phyloP scores from a whole-genome alignment of 2,888 invertebrate genomes.

The Oeneis ivallda region DNA sequence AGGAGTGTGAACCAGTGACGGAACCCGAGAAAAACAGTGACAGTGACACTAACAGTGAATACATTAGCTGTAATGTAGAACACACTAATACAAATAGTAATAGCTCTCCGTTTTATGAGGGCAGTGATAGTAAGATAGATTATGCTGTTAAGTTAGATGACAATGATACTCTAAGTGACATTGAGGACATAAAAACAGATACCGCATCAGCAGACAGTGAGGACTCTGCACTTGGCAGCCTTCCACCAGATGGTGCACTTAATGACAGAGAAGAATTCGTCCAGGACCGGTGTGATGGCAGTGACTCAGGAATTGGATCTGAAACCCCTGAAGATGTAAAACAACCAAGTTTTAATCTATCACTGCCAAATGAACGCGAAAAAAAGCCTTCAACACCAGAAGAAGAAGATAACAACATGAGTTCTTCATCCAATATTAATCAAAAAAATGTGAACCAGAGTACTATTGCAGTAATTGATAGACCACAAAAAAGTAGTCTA shows the following conservation, averaged over 20 bases:
- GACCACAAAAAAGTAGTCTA: slow-evolving; percentile 82
- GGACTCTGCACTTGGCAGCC: slow-evolving; percentile 83
- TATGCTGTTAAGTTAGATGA: slow-evolving; percentile 76
- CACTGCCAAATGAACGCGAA: slow-evolving; percentile 59
- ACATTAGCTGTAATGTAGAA: slow-evolving; percentile 69
- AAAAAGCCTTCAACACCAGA: slow-evolving; percentile 42
- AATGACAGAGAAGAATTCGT: slow-evolving; percentile 82
- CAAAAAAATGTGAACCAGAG: slow-evolving; percentile 44
- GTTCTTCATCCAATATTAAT: slow-evolving; percentile 38
- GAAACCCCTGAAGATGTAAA: slow-evolving; percentile 85
- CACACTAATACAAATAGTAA: slow-evolving; percentile 65
- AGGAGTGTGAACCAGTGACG: slow-evolving; percentile 53
- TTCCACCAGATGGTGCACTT: slow-evolving; percentile 72
- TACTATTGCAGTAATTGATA: slow-evolving; percentile 45
- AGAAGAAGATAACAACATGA: slow-evolving; percentile 40
- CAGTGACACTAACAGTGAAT: slow-evolving; percentile 72
- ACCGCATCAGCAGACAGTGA: slow-evolving; percentile 82
- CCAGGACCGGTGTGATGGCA: slow-evolving; percentile 89
- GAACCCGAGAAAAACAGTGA: slow-evolving; percentile 67
- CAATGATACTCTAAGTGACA: slow-evolving; percentile 77
- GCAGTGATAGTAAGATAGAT: slow-evolving; percentile 76
- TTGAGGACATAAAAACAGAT: slow-evolving; percentile 78
- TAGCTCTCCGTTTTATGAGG: slow-evolving; percentile 79
- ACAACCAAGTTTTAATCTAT: slow-evolving; percentile 61
- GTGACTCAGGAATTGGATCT: slow-evolving; percentile 91